Evolutionary conservation across 1,140 invertebrate species (phyloP), one percentile per base, ranked within the genome.

Genomic region (Glomeris maerens): DNA sequence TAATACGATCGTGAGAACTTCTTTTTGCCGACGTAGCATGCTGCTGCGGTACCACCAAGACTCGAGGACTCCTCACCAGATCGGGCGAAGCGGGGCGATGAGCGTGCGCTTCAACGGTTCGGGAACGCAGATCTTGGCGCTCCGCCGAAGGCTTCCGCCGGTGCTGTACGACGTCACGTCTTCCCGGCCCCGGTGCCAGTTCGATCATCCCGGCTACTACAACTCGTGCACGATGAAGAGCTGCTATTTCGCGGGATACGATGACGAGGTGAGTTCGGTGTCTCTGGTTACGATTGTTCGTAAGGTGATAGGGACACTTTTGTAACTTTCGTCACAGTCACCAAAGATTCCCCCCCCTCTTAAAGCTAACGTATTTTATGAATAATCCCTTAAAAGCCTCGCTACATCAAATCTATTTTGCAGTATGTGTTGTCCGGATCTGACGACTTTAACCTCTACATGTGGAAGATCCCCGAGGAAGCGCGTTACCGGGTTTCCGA

Each of bases 211-310:
- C 23, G 84, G 85, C 50, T 96, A 95, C 65, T 93, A 90, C 57
- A 95, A 95, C 65, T 91, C 87, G 1, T 95, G 90, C 64, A 95
- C 91, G 0, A 93, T 95, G 87, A 96, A 96, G 67, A 92, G 86
- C 52, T 93, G 89, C 60, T 84, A 79, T 45, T 95, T 95, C 73
- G 89, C 85, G n/a, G 91, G 90, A 0, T 77, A 80, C 3, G 74
- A 79, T 38, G 89, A 94, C 64, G 79, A 70, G 61, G 66, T 68
- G 40, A 45, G 50, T 7, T 1, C 47, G 14, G 3, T 29, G 52
- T 41, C 13, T 3, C n/a, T n/a, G n/a, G n/a, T n/a, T n/a, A n/a
- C n/a, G n/a, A n/a, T n/a, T n/a, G n/a, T n/a, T n/a, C n/a, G n/a
- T n/a, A n/a, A n/a, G n/a, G n/a, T n/a, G n/a, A n/a, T n/a, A n/a